Percentiles rank a stretch among this genome's conserved stretches.
Conservation (phyloP, 2,888 invertebrate genomes). For the Acleris laterana region DNA sequence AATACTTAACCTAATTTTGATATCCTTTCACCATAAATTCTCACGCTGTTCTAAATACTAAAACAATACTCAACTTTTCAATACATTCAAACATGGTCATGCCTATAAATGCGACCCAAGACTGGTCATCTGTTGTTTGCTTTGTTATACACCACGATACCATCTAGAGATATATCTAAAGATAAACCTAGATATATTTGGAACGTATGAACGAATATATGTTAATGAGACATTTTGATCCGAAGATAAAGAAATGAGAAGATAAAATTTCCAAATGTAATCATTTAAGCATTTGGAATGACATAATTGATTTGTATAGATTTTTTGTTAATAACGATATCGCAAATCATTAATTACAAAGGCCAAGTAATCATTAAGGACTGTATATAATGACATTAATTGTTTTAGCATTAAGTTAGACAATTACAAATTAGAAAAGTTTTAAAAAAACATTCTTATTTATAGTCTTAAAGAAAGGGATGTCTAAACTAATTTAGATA, state of each 20-base stretch:
- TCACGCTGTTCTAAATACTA: conserved; percentile 34
- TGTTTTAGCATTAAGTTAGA: conserved; percentile 3
- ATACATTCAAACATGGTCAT: conserved; percentile 36
- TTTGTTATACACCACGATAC: conserved; percentile 43
- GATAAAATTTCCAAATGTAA: conserved; percentile 30
- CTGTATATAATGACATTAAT: no score
- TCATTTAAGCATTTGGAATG: conserved; percentile 26
- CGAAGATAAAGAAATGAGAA: conserved; percentile 34
- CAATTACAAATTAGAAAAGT: conserved; percentile 16
- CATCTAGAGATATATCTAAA: conserved; percentile 41
- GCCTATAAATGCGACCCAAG: conserved; percentile 32
- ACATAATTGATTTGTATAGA: conserved; percentile 33
- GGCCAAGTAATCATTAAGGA: no score
- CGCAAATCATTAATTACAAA: conserved; percentile 6
- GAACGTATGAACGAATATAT: conserved; percentile 37
- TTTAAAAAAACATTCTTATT: conserved; percentile 4
- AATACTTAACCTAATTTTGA: conserved; percentile 25
- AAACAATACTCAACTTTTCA: conserved; percentile 36
- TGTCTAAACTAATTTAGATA: conserved; percentile 40
- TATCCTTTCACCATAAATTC: conserved; percentile 21
- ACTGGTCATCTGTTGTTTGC: conserved; percentile 42
- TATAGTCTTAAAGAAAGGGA: conserved; percentile 27
- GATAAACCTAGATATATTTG: conserved; percentile 39
- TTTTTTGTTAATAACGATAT: conserved; percentile 2
- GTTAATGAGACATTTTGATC: conserved; percentile 36